Evolutionary conservation across 2,113 vertebrate species (phyloP).

Genomic region (Typhlomys cinereus): DNA sequence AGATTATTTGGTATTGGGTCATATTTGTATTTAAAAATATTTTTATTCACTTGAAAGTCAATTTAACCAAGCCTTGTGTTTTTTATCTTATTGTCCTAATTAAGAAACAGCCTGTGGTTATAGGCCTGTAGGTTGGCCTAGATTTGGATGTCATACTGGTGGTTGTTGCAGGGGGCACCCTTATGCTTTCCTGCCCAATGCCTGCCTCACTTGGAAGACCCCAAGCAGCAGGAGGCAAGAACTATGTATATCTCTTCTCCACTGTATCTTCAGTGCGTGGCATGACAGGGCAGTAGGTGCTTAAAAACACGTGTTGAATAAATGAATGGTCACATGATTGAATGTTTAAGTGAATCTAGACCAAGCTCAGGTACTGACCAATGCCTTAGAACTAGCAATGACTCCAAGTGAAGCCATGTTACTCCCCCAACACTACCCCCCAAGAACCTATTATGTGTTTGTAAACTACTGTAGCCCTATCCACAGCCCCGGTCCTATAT

Average conservation of each 20-base stretch:
- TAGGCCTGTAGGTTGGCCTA: not conserved
- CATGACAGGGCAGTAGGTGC: not conserved
- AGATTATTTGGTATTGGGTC: not conserved
- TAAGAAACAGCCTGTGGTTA: not conserved
- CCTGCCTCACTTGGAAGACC: not conserved
- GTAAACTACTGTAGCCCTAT: too few species aligned
- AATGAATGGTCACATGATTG: not conserved
- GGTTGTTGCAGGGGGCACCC: not conserved
- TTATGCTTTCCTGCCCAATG: not conserved
- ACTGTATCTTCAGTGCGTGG: not conserved
- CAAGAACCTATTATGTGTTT: too few species aligned
- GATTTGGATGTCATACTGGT: not conserved
- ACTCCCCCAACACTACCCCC: too few species aligned
- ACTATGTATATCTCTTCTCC: not conserved
- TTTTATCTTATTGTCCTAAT: not conserved
- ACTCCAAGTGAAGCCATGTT: too few species aligned
- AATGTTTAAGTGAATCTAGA: not conserved
- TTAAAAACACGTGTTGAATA: not conserved
- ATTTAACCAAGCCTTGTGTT: not conserved
- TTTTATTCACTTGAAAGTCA: conserved; percentile 17
- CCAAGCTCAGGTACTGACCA: too few species aligned
- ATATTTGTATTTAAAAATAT: not conserved
- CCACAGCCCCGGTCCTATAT: too few species aligned
- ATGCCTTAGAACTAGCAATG: too few species aligned
- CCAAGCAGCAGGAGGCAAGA: not conserved